Percentiles rank a stretch among this genome's conserved stretches.
Evolutionary conservation across 1,140 invertebrate species (phyloP).

Genomic region (Drosophila quadrilineata): DNA sequence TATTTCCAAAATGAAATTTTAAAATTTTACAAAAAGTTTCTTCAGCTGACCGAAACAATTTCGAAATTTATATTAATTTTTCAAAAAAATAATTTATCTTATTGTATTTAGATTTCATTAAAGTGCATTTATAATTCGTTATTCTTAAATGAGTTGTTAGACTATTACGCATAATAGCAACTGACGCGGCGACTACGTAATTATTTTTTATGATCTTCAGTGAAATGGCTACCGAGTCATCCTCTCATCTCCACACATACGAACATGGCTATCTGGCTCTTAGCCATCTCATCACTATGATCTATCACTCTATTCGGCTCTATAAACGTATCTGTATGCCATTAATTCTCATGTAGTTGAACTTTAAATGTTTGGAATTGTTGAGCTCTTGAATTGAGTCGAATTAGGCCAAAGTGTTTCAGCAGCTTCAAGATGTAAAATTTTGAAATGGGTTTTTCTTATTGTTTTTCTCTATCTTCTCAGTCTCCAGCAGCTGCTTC

Average conservation of each 20-base stretch:
- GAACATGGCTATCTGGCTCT: too few species aligned
- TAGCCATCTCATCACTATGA: slow-evolving; percentile 2
- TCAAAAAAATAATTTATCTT: background rate
- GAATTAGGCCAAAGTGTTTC: slow-evolving; percentile 70
- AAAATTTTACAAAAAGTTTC: background rate
- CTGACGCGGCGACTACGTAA: slow-evolving; percentile 53
- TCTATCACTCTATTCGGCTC: slow-evolving; percentile 13
- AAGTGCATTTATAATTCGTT: background rate
- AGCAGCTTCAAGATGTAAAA: slow-evolving; percentile 45
- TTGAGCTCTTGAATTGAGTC: slow-evolving; percentile 44
- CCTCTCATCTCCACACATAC: slow-evolving; percentile 16
- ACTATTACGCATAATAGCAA: slow-evolving; percentile 20
- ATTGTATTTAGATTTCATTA: too few species aligned
- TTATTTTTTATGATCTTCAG: slow-evolving; percentile 71
- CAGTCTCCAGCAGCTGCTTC: too few species aligned
- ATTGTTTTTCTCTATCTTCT: slow-evolving; percentile 7
- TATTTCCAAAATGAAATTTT: background rate
- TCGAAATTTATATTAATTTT: too few species aligned
- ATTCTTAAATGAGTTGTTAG: slow-evolving; percentile 5
- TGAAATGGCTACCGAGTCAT: slow-evolving; percentile 60
- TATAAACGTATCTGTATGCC: slow-evolving; percentile 27
- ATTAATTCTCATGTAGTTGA: slow-evolving; percentile 51
- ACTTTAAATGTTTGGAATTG: slow-evolving; percentile 55
- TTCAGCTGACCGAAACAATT: too few species aligned
- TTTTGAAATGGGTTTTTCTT: slow-evolving; percentile 50